Evolutionary conservation across 2,888 invertebrate genomes (phyloP).

Genomic region (Harpagoxenus sublaevis): DNA sequence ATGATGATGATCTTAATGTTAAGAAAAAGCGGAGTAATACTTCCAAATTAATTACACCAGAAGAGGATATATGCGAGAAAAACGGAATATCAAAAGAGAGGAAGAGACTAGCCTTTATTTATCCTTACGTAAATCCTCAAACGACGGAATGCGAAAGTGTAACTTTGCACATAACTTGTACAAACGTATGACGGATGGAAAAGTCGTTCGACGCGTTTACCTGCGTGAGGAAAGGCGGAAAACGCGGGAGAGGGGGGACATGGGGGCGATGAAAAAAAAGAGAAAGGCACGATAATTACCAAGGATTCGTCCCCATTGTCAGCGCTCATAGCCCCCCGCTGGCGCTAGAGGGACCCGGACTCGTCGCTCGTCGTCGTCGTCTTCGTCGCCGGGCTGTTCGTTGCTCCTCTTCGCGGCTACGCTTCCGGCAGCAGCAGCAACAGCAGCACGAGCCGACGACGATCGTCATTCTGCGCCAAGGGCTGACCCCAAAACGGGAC

Average conservation of each 20-base stretch:
- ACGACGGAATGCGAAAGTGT: background rate
- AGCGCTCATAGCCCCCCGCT: conserved; percentile 85
- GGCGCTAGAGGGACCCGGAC: conserved; percentile 78
- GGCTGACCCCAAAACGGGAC: conserved; percentile 63
- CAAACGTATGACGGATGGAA: background rate
- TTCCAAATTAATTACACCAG: background rate
- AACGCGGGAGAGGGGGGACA: background rate
- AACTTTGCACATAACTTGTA: background rate
- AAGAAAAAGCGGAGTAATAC: background rate
- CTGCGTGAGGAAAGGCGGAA: background rate
- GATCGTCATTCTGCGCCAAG: conserved; percentile 75
- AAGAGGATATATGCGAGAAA: too few species aligned
- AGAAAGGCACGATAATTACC: conserved; percentile 82
- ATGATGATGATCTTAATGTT: background rate
- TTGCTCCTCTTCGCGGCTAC: conserved; percentile 66
- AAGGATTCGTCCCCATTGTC: conserved; percentile 86
- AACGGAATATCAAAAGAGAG: background rate
- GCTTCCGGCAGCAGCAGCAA: conserved; percentile 72
- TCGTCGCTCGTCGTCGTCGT: conserved; percentile 72
- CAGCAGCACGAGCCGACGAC: conserved; percentile 58
- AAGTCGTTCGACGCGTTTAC: background rate
- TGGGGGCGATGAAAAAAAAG: conserved; percentile 64
- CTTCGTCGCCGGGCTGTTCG: conserved; percentile 59
- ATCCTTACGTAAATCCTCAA: background rate
- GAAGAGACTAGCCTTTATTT: too few species aligned